Percentiles rank a stretch among this genome's conserved stretches.
Conservation (phyloP, 2,113 vertebrate genomes). For the Gopherus evgoodei region DNA sequence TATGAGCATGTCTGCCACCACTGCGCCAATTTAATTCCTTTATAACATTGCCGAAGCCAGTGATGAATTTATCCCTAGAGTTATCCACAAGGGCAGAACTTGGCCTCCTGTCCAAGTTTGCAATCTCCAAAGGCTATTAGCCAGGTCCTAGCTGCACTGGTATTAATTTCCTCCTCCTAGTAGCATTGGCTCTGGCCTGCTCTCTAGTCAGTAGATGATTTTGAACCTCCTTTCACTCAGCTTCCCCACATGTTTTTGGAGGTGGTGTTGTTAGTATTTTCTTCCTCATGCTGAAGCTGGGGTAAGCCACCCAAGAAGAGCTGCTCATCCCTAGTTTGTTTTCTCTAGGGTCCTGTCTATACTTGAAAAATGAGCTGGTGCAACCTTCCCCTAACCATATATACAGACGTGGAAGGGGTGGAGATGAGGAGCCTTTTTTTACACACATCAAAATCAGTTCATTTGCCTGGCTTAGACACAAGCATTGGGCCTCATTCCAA, state of each 20-base stretch:
- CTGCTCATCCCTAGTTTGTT: neutral
- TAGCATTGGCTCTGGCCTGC: neutral
- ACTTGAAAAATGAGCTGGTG: neutral
- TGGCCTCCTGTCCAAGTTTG: neutral
- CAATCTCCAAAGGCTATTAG: neutral
- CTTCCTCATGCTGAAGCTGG: neutral
- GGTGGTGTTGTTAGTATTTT: neutral
- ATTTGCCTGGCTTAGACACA: no score
- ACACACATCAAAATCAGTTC: no score
- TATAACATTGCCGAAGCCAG: neutral
- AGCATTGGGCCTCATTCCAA: no score
- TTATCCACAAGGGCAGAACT: neutral
- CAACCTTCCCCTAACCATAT: neutral
- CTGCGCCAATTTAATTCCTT: neutral
- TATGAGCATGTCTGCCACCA: neutral
- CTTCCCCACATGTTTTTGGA: neutral
- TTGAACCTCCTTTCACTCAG: neutral
- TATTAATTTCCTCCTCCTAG: neutral
- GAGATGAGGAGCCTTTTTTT: no score
- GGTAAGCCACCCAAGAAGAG: neutral
- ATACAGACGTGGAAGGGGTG: neutral
- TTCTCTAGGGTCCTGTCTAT: neutral
- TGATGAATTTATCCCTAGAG: neutral
- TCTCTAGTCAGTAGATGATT: neutral
- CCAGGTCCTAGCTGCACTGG: neutral